These are phyloP conservation scores for Microctonus brassicae DNA, from an alignment of 2,888 invertebrate genomes.

Conservation along the genomic window DNA sequence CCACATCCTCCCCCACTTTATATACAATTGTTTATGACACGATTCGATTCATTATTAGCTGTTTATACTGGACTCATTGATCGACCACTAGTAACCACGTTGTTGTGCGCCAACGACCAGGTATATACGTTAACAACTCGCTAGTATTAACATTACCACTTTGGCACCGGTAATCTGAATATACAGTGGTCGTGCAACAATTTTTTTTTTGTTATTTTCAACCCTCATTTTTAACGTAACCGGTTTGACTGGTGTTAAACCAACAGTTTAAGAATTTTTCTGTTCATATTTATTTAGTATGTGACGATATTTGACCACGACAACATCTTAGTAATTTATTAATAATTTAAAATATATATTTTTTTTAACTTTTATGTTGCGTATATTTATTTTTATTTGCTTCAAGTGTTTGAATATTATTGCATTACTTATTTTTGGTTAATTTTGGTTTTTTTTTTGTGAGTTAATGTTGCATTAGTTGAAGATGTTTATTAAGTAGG, in stretches of 20 bases:
- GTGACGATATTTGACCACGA: not conserved
- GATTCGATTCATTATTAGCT: slow-evolving; percentile 68
- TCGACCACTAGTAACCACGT: slow-evolving; percentile 54
- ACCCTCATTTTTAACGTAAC: slow-evolving; percentile 16
- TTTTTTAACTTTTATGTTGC: not conserved
- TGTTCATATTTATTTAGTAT: not conserved
- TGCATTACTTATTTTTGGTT: not conserved
- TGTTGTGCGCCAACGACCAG: slow-evolving; percentile 47
- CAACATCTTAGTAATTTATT: not conserved
- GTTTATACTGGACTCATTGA: slow-evolving; percentile 64
- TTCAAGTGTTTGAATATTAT: not conserved
- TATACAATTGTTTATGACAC: slow-evolving; percentile 64
- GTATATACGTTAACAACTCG: slow-evolving; percentile 2
- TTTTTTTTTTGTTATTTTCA: slow-evolving; percentile 35
- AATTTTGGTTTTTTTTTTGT: not conserved
- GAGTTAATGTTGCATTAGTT: not conserved
- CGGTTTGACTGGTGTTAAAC: slow-evolving; percentile 44
- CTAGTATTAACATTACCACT: not conserved
- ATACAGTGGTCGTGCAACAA: slow-evolving; percentile 44
- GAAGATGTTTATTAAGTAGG: no score
- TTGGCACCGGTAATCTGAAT: slow-evolving; percentile 22
- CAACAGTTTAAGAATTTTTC: not conserved
- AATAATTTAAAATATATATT: not conserved
- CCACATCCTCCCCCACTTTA: slow-evolving; percentile 37
- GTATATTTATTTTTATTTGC: no score